Percentiles rank a stretch among this genome's conserved stretches.
Conservation (phyloP, 1,140 invertebrate genomes). For the Paralvinella palmiformis region DNA sequence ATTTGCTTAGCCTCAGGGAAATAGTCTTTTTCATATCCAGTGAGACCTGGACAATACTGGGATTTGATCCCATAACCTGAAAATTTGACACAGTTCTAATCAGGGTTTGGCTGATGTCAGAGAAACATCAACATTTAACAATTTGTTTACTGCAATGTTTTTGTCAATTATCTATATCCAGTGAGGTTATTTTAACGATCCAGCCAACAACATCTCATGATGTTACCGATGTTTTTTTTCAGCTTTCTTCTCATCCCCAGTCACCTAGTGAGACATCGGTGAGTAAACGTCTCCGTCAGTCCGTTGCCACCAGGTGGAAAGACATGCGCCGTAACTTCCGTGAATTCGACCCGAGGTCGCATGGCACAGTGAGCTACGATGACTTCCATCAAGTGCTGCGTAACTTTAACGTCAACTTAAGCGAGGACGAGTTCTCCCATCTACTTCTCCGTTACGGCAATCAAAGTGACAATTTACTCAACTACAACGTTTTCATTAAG, state of each 20-base stretch:
- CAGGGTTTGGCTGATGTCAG: too few species aligned
- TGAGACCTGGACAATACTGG: too few species aligned
- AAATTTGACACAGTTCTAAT: too few species aligned
- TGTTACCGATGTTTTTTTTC: neutral
- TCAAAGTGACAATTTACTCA: constrained; percentile 33
- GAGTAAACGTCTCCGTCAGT: constrained; percentile 25
- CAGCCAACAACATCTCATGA: neutral
- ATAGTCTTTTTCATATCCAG: too few species aligned
- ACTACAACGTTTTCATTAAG: constrained; percentile 45
- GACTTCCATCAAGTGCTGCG: constrained; percentile 39
- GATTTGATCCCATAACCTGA: too few species aligned
- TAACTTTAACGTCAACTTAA: constrained; percentile 39
- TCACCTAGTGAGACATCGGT: neutral
- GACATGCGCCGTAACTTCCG: constrained; percentile 40
- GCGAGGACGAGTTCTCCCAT: constrained; percentile 43
- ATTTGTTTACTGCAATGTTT: neutral
- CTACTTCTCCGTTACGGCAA: constrained; percentile 40
- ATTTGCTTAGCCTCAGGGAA: too few species aligned
- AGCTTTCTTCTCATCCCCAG: neutral
- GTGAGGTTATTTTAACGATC: neutral
- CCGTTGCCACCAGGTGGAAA: constrained; percentile 41
- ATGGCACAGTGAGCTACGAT: constrained; percentile 27
- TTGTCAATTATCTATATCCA: neutral
- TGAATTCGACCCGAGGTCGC: constrained; percentile 24
- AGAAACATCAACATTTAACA: neutral